Evolutionary conservation across 2,797 vertebrate species (phyloP), one percentile per base, ranked within the genome.

Genomic region (Trachops cirrhosus): DNA sequence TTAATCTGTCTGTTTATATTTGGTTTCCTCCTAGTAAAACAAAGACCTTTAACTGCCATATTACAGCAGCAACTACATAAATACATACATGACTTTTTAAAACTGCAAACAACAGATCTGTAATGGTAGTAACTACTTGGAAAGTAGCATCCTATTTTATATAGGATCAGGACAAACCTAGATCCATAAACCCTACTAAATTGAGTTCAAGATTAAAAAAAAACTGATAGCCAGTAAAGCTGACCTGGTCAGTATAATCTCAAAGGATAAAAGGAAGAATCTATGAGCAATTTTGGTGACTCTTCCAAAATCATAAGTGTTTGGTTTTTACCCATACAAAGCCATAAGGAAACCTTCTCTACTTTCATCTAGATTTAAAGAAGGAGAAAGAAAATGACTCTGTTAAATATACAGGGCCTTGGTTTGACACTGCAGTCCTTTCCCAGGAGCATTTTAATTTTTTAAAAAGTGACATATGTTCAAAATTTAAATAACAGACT

Each of bases 191-290:
- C 19, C 18, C 62, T 88, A 50, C 0, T 79, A 44, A 78, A 93
- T 18, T 73, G 71, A 90, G 24, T 73, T 95, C 59, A 90, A 92
- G 70, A 84, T 46, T 92, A 67, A 80, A 48, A 95, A 48, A 95
- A 79, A 48, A 32, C 8, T 74, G 41, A 50, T 0, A 77, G 70
- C 19, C 34, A 48, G n/a, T 77, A 87, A 88, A 87, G 19, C 3
- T 68, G 78, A 88, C 46, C 41, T 74, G 16, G 32, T 71, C 32
- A 59, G 41, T 59, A 68, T 85, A 90, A 82, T 90, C 37, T 90
- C 80, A 86, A 95, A 95, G 62, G 46, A 84, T 37, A 94, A 96
- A 97, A 90, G 39, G 21, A 96, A 86, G 29, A 92, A 46, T 82
- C 44, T 89, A 12, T 11, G 11, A 74, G 50, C 6, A 89, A 90